phyloP scores from a whole-genome alignment of 2,888 invertebrate genomes.

The Dryococelus australis region DNA sequence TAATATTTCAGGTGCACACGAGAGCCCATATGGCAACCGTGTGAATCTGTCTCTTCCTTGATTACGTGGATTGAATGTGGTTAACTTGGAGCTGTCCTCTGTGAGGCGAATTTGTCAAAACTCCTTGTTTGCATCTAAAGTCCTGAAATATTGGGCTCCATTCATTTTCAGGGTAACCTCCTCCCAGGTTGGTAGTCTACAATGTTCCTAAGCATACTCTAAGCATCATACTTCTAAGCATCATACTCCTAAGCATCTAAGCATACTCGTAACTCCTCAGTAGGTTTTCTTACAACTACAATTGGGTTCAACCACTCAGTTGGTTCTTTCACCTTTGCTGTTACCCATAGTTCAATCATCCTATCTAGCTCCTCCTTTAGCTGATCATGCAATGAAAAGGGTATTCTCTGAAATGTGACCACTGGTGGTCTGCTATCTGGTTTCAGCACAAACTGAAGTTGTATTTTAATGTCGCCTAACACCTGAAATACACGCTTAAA shows the following conservation, averaged over 20 bases:
- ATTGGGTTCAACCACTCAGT: neutral
- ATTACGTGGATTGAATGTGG: neutral
- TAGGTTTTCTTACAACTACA: neutral
- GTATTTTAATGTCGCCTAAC: neutral
- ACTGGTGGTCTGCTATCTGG: neutral
- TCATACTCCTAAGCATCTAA: neutral
- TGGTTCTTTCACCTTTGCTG: neutral
- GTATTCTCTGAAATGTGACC: neutral
- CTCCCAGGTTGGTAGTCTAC: neutral
- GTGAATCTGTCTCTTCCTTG: neutral
- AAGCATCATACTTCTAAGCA: neutral
- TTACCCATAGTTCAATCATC: neutral
- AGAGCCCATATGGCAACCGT: neutral
- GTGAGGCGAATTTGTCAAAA: neutral
- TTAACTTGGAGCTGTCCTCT: neutral
- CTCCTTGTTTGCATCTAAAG: neutral
- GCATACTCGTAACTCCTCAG: neutral
- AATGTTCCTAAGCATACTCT: neutral
- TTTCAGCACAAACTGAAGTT: neutral
- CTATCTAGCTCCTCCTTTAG: neutral
- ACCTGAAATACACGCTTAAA: neutral
- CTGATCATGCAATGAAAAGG: neutral
- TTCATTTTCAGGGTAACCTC: neutral
- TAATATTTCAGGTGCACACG: neutral
- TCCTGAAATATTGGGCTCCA: neutral